Evolutionary conservation across 1,140 invertebrate genomes (phyloP), one percentile per base, ranked within the genome.

Genomic region (Bathynomus jamesi): DNA sequence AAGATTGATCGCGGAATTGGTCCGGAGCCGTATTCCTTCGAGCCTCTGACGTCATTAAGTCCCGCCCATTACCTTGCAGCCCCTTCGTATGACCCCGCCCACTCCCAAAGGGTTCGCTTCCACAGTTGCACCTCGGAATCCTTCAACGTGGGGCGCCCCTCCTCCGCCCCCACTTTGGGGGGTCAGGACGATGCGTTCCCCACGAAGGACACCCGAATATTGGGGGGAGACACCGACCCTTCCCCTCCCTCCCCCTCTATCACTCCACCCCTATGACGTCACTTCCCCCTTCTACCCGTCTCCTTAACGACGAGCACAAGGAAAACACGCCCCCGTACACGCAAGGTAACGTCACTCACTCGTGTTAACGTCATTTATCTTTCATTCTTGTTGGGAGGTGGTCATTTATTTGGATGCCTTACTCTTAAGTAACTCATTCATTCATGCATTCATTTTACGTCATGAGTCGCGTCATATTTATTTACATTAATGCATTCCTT

Each of bases 101-200:
- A 84, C 83, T 11, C 82, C 81, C 8, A 77, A 62, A 78, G 84
- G 65, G 83, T 84, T 8, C 79, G 84, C 21, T 85, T 85, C 80
- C 85, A 85, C 77, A 85, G 84, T 71, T 85, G 84, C 71, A 81
- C 82, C 69, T 83, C 84, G 1, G 84, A 85, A 53, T 70, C 76
- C 17, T 25, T 72, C 24, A 67, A 65, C 27, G 67, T 30, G 7
- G 24, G 61, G n/a, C 64, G 70, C 28, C 76, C 76, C 32, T 71
- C 67, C 28, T 76, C 74, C 27, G 67, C 71, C 64, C 70, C 76
- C 25, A 61, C 67, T 17, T 60, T 69, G 32, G 67, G 71, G 3
- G 61, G 64, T 27, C 70, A 78, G 30, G 70, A 75, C 32, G 72
- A 78, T 69, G 69, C 71, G 27, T 75, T 75, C 40, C 69, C 73